Conservation (phyloP, 2,797 vertebrate species). For the Adrianichthys oophorus region DNA sequence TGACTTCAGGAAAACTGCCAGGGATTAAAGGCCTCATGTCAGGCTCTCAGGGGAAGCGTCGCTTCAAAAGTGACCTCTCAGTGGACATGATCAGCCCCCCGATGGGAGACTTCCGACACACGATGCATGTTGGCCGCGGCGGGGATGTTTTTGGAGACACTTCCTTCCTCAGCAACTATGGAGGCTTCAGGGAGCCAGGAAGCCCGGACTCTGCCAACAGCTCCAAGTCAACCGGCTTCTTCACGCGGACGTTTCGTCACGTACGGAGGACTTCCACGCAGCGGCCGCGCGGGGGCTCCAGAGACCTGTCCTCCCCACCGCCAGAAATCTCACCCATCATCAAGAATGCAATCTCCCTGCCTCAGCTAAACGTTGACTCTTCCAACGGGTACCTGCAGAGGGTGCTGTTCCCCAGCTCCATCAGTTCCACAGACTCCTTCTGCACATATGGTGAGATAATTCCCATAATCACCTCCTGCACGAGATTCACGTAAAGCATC, state of each 20-base stretch:
- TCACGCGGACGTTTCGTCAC: slow-evolving; percentile 85
- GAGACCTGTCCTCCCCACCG: slow-evolving; percentile 78
- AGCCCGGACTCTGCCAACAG: slow-evolving; percentile 64
- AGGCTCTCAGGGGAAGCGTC: slow-evolving; percentile 85
- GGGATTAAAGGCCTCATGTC: slow-evolving; percentile 87
- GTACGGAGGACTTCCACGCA: slow-evolving; percentile 75
- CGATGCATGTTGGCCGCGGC: slow-evolving; percentile 94
- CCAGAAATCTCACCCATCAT: slow-evolving; percentile 92
- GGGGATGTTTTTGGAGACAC: slow-evolving; percentile 96
- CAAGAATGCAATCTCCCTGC: slow-evolving; percentile 93
- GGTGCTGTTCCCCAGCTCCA: slow-evolving; percentile 78
- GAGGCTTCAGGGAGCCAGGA: slow-evolving; percentile 66
- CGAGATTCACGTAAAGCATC: slow-evolving; percentile 26
- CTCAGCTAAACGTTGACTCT: slow-evolving; percentile 84
- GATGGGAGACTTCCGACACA: slow-evolving; percentile 93
- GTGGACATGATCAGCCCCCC: slow-evolving; percentile 96
- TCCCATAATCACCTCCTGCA: slow-evolving; percentile 26
- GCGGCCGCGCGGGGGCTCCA: slow-evolving; percentile 48
- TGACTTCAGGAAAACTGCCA: slow-evolving; percentile 92
- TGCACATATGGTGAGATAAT: slow-evolving; percentile 84
- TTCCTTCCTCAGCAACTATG: slow-evolving; percentile 92
- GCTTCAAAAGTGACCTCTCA: slow-evolving; percentile 84
- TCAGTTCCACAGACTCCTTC: slow-evolving; percentile 76
- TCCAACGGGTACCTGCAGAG: slow-evolving; percentile 73
- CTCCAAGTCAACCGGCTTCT: slow-evolving; percentile 78